Conservation (phyloP, 2,888 invertebrate genomes). For the Polia nebulosa region DNA sequence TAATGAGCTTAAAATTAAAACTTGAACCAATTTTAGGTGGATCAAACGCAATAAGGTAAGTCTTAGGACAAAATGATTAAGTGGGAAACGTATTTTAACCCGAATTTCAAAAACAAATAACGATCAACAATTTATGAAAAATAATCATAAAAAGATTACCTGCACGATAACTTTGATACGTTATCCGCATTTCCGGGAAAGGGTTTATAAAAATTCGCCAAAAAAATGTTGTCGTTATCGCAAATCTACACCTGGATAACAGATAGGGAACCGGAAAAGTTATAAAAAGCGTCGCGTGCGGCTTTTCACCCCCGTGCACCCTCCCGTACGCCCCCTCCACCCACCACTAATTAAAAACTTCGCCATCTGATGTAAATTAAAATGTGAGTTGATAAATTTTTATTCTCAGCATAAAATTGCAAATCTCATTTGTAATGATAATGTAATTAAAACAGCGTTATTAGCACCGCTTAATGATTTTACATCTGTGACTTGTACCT, state of each 20-base stretch:
- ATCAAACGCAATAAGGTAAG: not conserved
- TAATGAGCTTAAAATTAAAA: not conserved
- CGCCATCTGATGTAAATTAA: slow-evolving; percentile 78
- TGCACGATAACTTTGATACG: slow-evolving; percentile 21
- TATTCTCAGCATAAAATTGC: slow-evolving; percentile 68
- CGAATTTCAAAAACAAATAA: not conserved
- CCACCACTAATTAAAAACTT: slow-evolving; percentile 84
- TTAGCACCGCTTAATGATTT: slow-evolving; percentile 37
- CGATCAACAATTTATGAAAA: slow-evolving; percentile 1
- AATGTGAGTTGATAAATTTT: slow-evolving; percentile 76
- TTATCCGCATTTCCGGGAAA: slow-evolving; percentile 26
- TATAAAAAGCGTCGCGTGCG: slow-evolving; percentile 73
- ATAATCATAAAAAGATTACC: slow-evolving; percentile 14
- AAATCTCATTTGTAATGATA: slow-evolving; percentile 73
- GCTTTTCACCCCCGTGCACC: slow-evolving; percentile 43
- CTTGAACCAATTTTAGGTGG: not conserved
- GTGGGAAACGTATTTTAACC: not conserved
- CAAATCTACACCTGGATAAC: slow-evolving; percentile 52
- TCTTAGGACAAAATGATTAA: not conserved
- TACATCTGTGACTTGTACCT: slow-evolving; percentile 20
- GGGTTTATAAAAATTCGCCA: slow-evolving; percentile 18
- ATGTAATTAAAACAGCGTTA: slow-evolving; percentile 54
- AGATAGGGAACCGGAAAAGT: slow-evolving; percentile 62
- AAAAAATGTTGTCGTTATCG: slow-evolving; percentile 38
- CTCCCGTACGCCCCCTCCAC: slow-evolving; percentile 53